Conservation (phyloP, 2,888 invertebrate genomes). For the Tipula confusa region DNA sequence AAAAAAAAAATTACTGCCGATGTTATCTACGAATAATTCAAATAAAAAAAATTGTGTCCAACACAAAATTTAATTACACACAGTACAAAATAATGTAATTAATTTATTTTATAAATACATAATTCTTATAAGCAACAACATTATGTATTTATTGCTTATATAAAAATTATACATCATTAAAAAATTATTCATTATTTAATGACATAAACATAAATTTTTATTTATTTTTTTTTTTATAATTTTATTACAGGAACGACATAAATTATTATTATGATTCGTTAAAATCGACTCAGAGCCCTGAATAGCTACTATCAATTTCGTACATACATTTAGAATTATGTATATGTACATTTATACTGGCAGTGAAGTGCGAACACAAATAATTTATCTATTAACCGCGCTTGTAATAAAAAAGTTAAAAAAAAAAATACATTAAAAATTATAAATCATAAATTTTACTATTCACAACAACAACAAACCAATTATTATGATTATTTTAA, state of each 20-base stretch:
- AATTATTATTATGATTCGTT: background rate
- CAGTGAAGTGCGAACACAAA: background rate
- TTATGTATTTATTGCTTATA: background rate
- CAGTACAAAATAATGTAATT: background rate
- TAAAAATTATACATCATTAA: background rate
- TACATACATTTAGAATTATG: background rate
- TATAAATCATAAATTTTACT: background rate
- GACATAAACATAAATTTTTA: background rate
- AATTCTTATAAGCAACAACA: background rate
- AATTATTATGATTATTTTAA: background rate
- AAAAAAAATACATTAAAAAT: background rate
- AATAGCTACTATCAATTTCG: background rate
- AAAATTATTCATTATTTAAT: slow-evolving; percentile 25
- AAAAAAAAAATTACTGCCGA: background rate
- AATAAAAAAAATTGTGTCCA: background rate
- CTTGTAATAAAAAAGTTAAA: background rate
- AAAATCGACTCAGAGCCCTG: background rate
- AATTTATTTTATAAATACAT: background rate
- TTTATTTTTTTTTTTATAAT: no score
- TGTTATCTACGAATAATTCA: background rate
- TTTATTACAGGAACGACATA: slow-evolving; percentile 12
- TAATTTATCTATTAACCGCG: background rate
- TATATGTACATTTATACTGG: background rate
- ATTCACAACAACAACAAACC: background rate
- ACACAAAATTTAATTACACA: background rate